These are phyloP conservation scores for Lateolabrax maculatus DNA, from an alignment of 2,797 vertebrate species.

Conservation along the genomic window DNA sequence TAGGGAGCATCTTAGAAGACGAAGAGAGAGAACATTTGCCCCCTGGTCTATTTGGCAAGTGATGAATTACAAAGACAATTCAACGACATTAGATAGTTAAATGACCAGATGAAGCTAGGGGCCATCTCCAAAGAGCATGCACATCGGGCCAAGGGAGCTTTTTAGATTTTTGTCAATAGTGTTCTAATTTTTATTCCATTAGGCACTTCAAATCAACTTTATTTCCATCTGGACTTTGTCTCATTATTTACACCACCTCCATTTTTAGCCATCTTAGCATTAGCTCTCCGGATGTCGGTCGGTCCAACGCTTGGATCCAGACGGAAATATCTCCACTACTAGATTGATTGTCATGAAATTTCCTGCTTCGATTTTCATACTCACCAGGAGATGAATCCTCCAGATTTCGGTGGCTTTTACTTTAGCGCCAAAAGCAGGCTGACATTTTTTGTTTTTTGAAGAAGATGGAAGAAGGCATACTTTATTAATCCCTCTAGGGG, in stretches of 20 bases:
- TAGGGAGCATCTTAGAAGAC: background rate
- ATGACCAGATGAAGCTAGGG: background rate
- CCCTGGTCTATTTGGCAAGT: conserved; percentile 1
- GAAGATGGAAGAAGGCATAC: too few species aligned
- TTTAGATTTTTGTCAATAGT: background rate
- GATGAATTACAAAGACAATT: background rate
- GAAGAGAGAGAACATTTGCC: conserved; percentile 9
- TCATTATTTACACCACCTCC: background rate
- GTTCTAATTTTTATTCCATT: background rate
- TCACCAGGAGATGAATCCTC: background rate
- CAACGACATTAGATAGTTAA: conserved; percentile 11
- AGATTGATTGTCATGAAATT: background rate
- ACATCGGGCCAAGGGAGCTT: background rate
- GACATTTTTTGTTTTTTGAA: background rate
- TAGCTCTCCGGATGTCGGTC: background rate
- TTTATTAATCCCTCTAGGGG: too few species aligned
- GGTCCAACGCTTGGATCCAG: background rate
- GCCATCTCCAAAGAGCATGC: background rate
- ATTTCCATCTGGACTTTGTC: background rate
- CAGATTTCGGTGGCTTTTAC: background rate
- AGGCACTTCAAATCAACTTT: background rate
- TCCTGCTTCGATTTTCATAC: too few species aligned
- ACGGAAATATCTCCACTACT: background rate
- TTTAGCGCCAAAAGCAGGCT: too few species aligned
- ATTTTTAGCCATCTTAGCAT: background rate